phyloP scores from a whole-genome alignment of 1,140 invertebrate genomes.

The Aradophagus sp. region DNA sequence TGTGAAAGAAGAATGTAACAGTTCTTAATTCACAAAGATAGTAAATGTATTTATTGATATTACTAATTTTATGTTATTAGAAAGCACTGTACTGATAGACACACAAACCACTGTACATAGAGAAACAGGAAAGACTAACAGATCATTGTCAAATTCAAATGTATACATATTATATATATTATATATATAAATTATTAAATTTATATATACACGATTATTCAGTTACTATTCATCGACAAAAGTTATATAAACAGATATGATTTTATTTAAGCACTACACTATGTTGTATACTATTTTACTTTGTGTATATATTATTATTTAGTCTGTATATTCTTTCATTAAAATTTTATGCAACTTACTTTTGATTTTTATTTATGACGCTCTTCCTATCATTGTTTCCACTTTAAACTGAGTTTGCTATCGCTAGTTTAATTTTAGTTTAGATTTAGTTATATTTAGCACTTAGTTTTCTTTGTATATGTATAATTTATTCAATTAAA shows the following conservation, averaged over 20 bases:
- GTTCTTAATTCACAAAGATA: no score
- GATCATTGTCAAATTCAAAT: constrained; percentile 2
- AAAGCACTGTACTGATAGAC: constrained; percentile 7
- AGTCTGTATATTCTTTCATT: constrained; percentile 72
- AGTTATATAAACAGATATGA: background rate
- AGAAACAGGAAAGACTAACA: constrained; percentile 20
- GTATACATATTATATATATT: constrained; percentile 1
- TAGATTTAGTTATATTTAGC: no score
- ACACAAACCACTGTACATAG: constrained; percentile 23
- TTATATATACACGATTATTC: constrained; percentile 36
- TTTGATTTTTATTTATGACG: constrained; percentile 70
- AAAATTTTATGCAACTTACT: constrained; percentile 72
- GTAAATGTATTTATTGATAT: no score
- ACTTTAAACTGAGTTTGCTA: constrained; percentile 16
- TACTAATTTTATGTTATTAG: no score
- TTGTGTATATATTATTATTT: constrained; percentile 73
- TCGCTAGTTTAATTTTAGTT: constrained; percentile 9
- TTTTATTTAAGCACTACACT: constrained; percentile 45
- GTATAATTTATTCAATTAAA: no score
- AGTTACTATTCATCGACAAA: no score
- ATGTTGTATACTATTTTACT: constrained; percentile 60
- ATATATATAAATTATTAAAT: constrained; percentile 10
- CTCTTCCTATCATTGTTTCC: constrained; percentile 64
- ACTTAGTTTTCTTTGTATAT: no score
- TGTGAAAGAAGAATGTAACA: no score